phyloP scores from a whole-genome alignment of 2,113 vertebrate species.

The Pyxicephalus adspersus region DNA sequence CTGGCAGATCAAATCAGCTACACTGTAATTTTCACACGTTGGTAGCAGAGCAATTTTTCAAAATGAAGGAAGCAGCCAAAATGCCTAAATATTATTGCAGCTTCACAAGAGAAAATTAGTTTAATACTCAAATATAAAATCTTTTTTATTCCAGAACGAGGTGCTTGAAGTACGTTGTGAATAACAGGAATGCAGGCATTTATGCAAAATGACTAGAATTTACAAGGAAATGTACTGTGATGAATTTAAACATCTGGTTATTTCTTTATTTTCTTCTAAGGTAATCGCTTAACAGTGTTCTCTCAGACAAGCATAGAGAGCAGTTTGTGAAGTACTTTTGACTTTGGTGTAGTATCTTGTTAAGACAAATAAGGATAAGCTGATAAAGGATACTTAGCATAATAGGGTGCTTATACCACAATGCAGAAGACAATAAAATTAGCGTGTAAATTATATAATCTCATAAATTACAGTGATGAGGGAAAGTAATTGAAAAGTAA shows the following conservation, averaged over 20 bases:
- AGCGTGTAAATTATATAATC: slow-evolving; percentile 21
- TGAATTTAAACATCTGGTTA: slow-evolving; percentile 49
- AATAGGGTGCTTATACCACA: slow-evolving; percentile 13
- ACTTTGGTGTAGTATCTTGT: slow-evolving; percentile 27
- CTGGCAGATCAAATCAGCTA: slow-evolving; percentile 48
- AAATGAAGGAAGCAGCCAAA: slow-evolving; percentile 28
- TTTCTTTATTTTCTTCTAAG: slow-evolving; percentile 54
- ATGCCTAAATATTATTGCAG: slow-evolving; percentile 51
- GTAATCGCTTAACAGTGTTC: slow-evolving; percentile 39
- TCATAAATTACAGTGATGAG: background rate
- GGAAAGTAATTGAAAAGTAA: slow-evolving; percentile 7
- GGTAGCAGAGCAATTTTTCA: slow-evolving; percentile 43
- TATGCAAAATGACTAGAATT: slow-evolving; percentile 46
- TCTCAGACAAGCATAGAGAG: slow-evolving; percentile 1
- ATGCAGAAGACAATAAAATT: slow-evolving; percentile 41
- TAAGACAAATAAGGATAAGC: slow-evolving; percentile 11
- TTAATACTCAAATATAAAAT: slow-evolving; percentile 49
- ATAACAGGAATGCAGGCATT: slow-evolving; percentile 5
- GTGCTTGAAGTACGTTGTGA: background rate
- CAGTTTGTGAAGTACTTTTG: slow-evolving; percentile 30
- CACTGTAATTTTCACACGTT: slow-evolving; percentile 35
- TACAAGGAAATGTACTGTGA: slow-evolving; percentile 39
- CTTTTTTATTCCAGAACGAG: background rate
- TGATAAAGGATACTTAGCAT: slow-evolving; percentile 35
- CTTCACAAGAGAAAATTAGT: slow-evolving; percentile 47